Percentiles rank a stretch among this genome's conserved stretches.
Evolutionary conservation across 2,113 vertebrate genomes (phyloP).

Genomic region (Lutjanus erythropterus): DNA sequence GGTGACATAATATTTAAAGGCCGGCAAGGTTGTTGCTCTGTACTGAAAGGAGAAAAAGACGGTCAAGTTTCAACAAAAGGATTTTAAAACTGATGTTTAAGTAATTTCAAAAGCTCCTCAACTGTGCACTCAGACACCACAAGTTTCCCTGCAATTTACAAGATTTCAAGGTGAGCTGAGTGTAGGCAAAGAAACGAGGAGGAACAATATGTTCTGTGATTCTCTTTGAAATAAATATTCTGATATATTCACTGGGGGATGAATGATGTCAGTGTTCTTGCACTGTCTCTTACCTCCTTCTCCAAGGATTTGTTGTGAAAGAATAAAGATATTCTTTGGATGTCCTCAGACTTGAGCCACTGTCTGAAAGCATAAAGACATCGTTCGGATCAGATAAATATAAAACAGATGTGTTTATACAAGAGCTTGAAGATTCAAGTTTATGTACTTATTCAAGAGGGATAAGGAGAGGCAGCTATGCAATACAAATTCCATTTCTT

Average conservation of each 20-base stretch:
- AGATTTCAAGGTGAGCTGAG: conserved; percentile 1
- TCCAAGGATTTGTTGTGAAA: conserved; percentile 97
- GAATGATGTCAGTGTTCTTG: conserved; percentile 41
- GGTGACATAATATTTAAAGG: conserved; percentile 98
- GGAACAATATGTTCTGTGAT: neutral
- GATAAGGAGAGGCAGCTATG: neutral
- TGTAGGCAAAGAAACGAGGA: neutral
- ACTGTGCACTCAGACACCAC: neutral
- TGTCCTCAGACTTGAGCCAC: conserved; percentile 99
- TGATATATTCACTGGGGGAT: neutral
- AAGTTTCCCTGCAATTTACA: conserved; percentile 6
- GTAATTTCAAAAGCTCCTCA: conserved; percentile 20
- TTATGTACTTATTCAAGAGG: neutral
- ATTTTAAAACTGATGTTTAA: conserved; percentile 13
- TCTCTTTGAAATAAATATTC: conserved; percentile 11
- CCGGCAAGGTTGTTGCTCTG: conserved; percentile 94
- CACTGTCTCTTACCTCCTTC: conserved; percentile 90
- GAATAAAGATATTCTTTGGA: conserved; percentile 97
- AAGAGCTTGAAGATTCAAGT: neutral
- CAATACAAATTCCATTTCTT: neutral
- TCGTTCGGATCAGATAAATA: neutral
- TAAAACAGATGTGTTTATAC: neutral
- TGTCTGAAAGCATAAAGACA: conserved; percentile 85
- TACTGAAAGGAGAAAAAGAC: conserved; percentile 85
- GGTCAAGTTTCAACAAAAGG: conserved; percentile 20